A percentile compares a stretch with the other conserved stretches of the same genome.
These are phyloP conservation scores for Gobio occitaniae DNA, from an alignment of 2,797 vertebrate genomes.

Conservation along the genomic window DNA sequence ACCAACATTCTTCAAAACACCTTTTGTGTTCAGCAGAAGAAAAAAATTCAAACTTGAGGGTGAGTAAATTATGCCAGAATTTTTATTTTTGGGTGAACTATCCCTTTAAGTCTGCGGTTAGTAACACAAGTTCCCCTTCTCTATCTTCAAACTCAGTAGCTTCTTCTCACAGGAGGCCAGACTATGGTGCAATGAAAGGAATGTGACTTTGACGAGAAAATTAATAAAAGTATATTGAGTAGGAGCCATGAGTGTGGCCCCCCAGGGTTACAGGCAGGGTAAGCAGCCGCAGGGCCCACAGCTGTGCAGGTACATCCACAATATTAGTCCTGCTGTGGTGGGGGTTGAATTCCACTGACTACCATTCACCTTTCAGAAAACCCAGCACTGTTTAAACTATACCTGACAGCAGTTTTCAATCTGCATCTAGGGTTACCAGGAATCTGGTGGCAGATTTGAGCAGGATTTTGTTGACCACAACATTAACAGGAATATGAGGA, in stretches of 20 bases:
- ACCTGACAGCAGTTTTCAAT: conserved; percentile 43
- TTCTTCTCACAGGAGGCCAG: conserved; percentile 45
- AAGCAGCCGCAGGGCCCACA: conserved; percentile 45
- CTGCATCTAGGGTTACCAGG: conserved; percentile 28
- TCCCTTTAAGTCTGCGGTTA: not conserved
- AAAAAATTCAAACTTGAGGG: too few relatives aligned
- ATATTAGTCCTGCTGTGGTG: conserved; percentile 44
- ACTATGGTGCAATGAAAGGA: conserved; percentile 51
- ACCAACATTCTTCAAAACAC: not conserved
- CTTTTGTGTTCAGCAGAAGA: too few relatives aligned
- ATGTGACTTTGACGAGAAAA: conserved; percentile 63
- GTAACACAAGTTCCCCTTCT: not conserved
- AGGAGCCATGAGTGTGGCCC: conserved; percentile 39
- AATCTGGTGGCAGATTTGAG: conserved; percentile 9
- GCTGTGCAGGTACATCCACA: conserved; percentile 55
- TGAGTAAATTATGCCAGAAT: not conserved
- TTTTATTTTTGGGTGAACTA: too few relatives aligned
- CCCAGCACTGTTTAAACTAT: conserved; percentile 8
- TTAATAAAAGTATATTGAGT: conserved; percentile 63
- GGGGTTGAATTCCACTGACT: conserved; percentile 38
- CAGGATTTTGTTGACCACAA: conserved; percentile 10
- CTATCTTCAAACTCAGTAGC: conserved; percentile 15
- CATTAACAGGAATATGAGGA: conserved; percentile 17
- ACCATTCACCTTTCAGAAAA: conserved; percentile 35
- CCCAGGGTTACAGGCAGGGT: conserved; percentile 39